These are phyloP conservation scores for Hermaeophaga mercurialis DNA, from an alignment of 2,888 invertebrate species.

Conservation along the genomic window DNA sequence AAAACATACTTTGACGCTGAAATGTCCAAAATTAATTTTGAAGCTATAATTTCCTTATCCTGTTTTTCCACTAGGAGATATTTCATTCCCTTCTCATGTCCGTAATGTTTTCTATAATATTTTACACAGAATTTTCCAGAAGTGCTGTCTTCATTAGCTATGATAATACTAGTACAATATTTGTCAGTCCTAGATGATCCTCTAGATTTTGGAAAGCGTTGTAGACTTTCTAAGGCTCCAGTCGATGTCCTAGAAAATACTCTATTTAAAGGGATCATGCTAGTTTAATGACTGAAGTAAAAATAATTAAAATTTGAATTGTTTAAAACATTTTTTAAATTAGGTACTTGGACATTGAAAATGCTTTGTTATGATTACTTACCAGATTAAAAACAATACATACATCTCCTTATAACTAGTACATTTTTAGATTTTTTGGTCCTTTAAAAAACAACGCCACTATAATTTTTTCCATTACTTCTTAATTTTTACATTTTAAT, in stretches of 20 bases:
- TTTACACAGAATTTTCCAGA: constrained; percentile 4
- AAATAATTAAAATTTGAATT: too few relatives aligned
- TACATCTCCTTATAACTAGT: not conserved
- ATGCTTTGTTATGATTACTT: not conserved
- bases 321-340: too few relatives aligned
- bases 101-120: constrained; percentile 1
- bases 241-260: not conserved
- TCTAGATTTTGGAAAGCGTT: not conserved
- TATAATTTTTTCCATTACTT: constrained; percentile 1
- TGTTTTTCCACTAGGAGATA: not conserved
- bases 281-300: too few relatives aligned
- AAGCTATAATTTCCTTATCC: constrained; percentile 2
- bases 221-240: not conserved
- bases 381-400: constrained; percentile 10
- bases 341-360: not conserved
- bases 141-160: constrained; percentile 1
- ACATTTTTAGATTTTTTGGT: constrained; percentile 1
- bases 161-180: constrained; percentile 11
- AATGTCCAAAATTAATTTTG: constrained; percentile 5
- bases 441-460: not conserved
- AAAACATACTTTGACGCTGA: not conserved
- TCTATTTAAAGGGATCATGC: not conserved
- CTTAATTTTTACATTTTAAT: not conserved
- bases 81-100: constrained; percentile 6
- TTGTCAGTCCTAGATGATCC: constrained; percentile 8